A percentile compares a stretch with the other conserved stretches of the same genome.
Conservation (phyloP, 64 coral and sea anemone species). For the Montipora efflorescens region DNA sequence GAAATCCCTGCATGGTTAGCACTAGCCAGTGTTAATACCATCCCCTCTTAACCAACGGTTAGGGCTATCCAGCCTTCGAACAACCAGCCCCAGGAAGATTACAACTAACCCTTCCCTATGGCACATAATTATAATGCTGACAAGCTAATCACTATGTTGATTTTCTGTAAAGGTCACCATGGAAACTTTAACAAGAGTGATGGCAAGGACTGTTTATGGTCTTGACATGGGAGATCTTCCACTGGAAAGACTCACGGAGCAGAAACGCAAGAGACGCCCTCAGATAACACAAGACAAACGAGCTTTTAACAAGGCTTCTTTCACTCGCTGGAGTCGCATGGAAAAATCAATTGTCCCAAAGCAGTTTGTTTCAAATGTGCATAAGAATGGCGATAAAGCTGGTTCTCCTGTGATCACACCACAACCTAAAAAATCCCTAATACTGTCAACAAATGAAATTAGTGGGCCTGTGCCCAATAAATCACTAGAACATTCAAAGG, state of each 20-base stretch:
- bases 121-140: neutral
- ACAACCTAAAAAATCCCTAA: neutral
- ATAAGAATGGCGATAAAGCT: neutral
- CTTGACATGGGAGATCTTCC: conserved; percentile 91
- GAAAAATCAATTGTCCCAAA: conserved; percentile 19
- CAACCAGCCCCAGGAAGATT: too few relatives aligned
- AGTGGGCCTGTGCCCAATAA: neutral
- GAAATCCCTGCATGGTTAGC: too few relatives aligned
- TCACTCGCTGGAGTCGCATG: conserved; percentile 89
- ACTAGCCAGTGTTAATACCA: too few relatives aligned
- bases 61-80: too few relatives aligned
- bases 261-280: conserved; percentile 86
- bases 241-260: conserved; percentile 91
- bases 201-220: conserved; percentile 87
- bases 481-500: neutral
- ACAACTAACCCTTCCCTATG: too few relatives aligned
- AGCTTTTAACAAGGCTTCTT: conserved; percentile 75
- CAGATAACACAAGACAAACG: conserved; percentile 26
- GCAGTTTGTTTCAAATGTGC: neutral
- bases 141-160: neutral
- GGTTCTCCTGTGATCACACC: neutral
- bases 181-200: conserved; percentile 89
- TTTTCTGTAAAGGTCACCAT: conserved; percentile 78
- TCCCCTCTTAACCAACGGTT: too few relatives aligned
- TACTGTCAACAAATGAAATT: neutral